Evolutionary conservation across 2,797 vertebrate genomes (phyloP), one percentile per base, ranked within the genome.

Genomic region (Chiroxiphia lanceolata): DNA sequence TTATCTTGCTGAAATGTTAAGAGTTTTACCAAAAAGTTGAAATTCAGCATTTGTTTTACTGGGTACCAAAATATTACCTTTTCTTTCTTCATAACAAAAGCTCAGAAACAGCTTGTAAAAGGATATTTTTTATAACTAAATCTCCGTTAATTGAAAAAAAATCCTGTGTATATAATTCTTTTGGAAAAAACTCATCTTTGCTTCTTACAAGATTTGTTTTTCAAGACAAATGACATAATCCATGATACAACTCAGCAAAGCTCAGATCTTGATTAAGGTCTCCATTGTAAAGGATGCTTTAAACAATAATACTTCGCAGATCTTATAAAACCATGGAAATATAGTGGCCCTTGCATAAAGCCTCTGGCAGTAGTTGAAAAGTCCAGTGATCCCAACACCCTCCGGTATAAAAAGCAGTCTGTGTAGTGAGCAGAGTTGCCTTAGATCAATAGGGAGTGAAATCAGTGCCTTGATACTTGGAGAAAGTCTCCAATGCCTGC

Each of bases 291-390:
- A 57, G 38, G 33, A 87, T 4, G 9, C 1, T 91, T 89, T 74
- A 72, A 89, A n/a, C 3, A 63, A 47, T 38, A 92, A 48, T 44
- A 72, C 6, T 47, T 71, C 68, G 38, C 38, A 70, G 59, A 61
- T 60, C 38, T 69, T 80, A 42, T 13, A 77, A 80, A 85, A 38
- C 18, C 3, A 3, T 76, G 47, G 15, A 86, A 90, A 76, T 71
- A 61, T 8, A 90, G 67, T 31, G 13, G 44, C 38, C 42, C 36
- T 76, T 84, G 69, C 68, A 95, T 57, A 91, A 92, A 89, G 29
- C 25, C 38, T 69, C 65, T 93, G 92, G 88, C 87, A 94, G 13
- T 22, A 33, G 74, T 9, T 83, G 70, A 95, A 80, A 94, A 95
- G 79, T 71, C 68, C 82, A 91, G 82, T 75, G 87, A 91, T 91